Percentiles rank a stretch among this genome's conserved stretches.
phyloP scores from a whole-genome alignment of 2,888 invertebrate species.

The Agrotis puta region DNA sequence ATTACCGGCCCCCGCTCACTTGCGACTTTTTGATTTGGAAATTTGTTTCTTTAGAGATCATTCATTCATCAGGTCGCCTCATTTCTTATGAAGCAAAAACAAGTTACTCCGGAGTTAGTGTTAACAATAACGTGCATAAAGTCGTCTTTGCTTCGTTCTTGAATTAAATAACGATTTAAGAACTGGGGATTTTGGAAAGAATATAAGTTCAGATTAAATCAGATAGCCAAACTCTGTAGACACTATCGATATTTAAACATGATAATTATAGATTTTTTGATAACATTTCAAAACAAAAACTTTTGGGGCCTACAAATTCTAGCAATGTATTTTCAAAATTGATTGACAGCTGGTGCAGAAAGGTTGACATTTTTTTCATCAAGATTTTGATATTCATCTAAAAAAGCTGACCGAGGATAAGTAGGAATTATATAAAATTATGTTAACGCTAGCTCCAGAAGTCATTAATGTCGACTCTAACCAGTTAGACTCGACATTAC shows the following conservation, averaged over 20 bases:
- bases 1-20: constrained; percentile 75
- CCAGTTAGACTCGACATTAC: constrained; percentile 44
- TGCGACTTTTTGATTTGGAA: constrained; percentile 72
- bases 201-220: neutral
- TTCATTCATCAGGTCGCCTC: constrained; percentile 60
- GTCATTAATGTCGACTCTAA: constrained; percentile 47
- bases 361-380: neutral
- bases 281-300: neutral
- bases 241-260: too few species aligned
- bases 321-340: neutral
- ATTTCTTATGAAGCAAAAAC: constrained; percentile 55
- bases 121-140: constrained; percentile 58
- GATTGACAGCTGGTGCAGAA: neutral
- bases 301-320: neutral
- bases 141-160: constrained; percentile 33
- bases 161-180: constrained; percentile 9
- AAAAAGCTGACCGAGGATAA: constrained; percentile 24
- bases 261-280: too few species aligned
- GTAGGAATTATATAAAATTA: constrained; percentile 43
- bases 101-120: constrained; percentile 51
- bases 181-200: neutral
- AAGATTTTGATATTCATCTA: constrained; percentile 17
- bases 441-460: constrained; percentile 41
- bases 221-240: neutral
- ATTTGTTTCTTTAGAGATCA: constrained; percentile 69